Evolutionary conservation across 2,797 vertebrate genomes (phyloP).

Genomic region (Gymnocypris eckloni): DNA sequence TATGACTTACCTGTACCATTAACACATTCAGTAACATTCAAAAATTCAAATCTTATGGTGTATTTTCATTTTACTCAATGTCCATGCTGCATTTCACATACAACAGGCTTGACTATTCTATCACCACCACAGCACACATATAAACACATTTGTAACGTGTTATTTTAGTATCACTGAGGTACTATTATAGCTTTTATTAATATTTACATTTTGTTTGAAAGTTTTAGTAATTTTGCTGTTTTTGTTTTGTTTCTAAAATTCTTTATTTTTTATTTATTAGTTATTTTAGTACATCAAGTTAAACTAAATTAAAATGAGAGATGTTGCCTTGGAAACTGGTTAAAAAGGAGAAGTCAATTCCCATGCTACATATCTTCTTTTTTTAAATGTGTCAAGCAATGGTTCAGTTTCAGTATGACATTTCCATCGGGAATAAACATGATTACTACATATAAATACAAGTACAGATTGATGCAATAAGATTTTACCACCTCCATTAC

Average conservation of each 20-base stretch:
- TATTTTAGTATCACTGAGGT: not conserved
- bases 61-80: not conserved
- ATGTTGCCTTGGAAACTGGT: not conserved
- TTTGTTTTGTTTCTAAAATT: not conserved
- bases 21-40: too few species aligned
- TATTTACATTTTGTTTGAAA: not conserved
- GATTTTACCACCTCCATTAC: not conserved
- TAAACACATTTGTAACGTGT: not conserved
- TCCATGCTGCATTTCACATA: not conserved
- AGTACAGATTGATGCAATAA: not conserved
- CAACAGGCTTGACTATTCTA: not conserved
- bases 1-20: not conserved
- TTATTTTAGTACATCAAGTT: constrained; percentile 3
- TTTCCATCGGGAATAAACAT: not conserved
- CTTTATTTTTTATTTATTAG: not conserved
- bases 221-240: not conserved
- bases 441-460: not conserved
- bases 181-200: not conserved
- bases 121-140: not conserved
- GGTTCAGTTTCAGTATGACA: not conserved
- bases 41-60: too few species aligned
- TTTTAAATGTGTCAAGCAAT: not conserved
- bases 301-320: not conserved
- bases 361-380: not conserved
- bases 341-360: not conserved